Evolutionary conservation across 2,797 vertebrate genomes (phyloP).

Genomic region (Cichlasoma orientale): DNA sequence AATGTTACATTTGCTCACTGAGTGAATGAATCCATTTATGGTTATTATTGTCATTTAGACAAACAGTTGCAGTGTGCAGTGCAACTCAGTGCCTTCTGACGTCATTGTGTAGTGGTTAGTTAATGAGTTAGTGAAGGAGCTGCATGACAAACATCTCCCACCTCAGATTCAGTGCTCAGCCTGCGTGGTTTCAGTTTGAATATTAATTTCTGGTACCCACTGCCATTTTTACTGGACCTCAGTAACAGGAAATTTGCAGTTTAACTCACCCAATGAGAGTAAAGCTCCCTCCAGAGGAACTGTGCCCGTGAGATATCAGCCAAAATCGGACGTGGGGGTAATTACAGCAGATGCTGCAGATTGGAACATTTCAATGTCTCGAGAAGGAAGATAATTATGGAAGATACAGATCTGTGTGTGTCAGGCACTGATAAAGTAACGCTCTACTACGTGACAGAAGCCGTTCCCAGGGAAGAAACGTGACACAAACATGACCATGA

Average conservation of each 20-base stretch:
- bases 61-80: not conserved
- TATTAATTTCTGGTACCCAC: not conserved
- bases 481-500: not conserved
- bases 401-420: not conserved
- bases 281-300: slow-evolving; percentile 14
- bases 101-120: not conserved
- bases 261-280: slow-evolving; percentile 13
- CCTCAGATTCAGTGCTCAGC: not conserved
- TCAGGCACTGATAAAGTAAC: not conserved
- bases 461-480: slow-evolving; percentile 11
- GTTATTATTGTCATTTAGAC: not conserved
- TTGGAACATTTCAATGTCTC: not conserved
- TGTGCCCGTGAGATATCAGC: slow-evolving; percentile 7
- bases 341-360: slow-evolving; percentile 3
- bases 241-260: slow-evolving; percentile 2
- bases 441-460: slow-evolving; percentile 19
- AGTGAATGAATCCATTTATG: not conserved
- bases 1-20: not conserved
- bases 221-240: not conserved
- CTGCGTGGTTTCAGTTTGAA: not conserved
- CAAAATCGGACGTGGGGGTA: slow-evolving; percentile 11
- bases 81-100: not conserved
- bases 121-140: not conserved
- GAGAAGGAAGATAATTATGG: not conserved
- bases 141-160: not conserved